phyloP scores from a whole-genome alignment of 2,113 vertebrate species.

The Neofelis nebulosa region DNA sequence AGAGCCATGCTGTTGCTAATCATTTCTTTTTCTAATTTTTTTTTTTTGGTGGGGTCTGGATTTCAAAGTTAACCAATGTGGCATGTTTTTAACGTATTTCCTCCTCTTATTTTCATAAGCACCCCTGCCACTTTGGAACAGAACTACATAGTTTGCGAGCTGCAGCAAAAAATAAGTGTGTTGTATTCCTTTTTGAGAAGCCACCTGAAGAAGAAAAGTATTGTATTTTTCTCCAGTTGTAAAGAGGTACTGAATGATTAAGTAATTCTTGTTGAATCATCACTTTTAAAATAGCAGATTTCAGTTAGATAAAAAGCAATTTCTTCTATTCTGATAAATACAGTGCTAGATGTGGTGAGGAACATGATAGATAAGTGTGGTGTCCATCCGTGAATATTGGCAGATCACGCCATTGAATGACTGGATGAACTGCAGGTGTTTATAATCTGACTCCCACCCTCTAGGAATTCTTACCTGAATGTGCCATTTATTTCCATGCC shows the following conservation, averaged over 20 bases:
- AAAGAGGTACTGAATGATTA: slow-evolving; percentile 88
- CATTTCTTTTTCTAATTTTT: background rate
- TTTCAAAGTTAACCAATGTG: slow-evolving; percentile 19
- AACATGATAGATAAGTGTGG: background rate
- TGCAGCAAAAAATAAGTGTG: slow-evolving; percentile 95
- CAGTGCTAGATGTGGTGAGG: background rate
- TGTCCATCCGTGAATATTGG: background rate
- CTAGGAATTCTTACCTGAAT: background rate
- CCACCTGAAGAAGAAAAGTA: slow-evolving; percentile 96
- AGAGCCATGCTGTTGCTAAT: background rate
- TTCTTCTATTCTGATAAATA: background rate
- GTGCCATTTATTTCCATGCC: background rate
- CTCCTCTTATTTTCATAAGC: slow-evolving; percentile 78
- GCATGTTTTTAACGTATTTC: slow-evolving; percentile 37
- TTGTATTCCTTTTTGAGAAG: slow-evolving; percentile 95
- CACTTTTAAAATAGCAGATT: background rate
- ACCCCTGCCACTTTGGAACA: slow-evolving; percentile 98
- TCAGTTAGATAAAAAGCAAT: background rate
- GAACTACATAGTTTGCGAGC: slow-evolving; percentile 94
- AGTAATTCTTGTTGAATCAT: background rate
- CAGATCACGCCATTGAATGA: background rate
- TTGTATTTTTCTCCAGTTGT: slow-evolving; percentile 97
- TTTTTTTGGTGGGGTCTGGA: background rate
- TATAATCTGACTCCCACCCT: background rate
- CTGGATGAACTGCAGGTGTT: background rate